phyloP scores from a whole-genome alignment of 2,113 vertebrate species.

The Pluvianellus socialis region DNA sequence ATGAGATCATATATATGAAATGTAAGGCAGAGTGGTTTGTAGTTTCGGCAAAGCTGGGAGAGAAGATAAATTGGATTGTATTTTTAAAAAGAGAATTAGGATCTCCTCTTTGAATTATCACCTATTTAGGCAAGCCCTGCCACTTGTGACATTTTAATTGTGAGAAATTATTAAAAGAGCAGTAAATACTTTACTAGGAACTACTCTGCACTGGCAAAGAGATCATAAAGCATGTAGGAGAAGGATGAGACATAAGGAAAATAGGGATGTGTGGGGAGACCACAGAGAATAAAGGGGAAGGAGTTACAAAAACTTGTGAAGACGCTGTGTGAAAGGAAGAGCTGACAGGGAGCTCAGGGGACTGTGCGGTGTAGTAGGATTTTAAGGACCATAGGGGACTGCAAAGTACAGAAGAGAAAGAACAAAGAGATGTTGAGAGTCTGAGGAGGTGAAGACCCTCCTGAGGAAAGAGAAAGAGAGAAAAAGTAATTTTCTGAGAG shows the following conservation, averaged over 20 bases:
- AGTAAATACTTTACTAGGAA: neutral
- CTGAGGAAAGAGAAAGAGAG: neutral
- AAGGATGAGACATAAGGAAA: neutral
- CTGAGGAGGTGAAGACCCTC: neutral
- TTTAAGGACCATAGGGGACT: neutral
- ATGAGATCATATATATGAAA: constrained; percentile 52
- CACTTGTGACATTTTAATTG: neutral
- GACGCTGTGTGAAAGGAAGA: neutral
- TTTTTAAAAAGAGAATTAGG: constrained; percentile 4
- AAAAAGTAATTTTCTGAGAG: neutral
- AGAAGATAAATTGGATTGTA: neutral
- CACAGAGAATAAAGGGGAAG: constrained; percentile 4
- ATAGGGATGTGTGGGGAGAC: neutral
- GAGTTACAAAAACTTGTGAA: neutral
- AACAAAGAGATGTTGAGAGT: neutral
- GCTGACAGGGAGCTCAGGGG: neutral
- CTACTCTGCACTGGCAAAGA: neutral
- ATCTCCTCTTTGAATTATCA: constrained; percentile 28
- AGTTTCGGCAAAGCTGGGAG: neutral
- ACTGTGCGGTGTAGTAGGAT: neutral
- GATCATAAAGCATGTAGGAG: neutral
- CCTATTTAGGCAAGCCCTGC: neutral
- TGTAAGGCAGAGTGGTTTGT: neutral
- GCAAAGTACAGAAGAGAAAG: neutral
- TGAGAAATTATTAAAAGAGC: neutral